phyloP scores from a whole-genome alignment of 2,888 invertebrate genomes.

The Noctua fimbriata region DNA sequence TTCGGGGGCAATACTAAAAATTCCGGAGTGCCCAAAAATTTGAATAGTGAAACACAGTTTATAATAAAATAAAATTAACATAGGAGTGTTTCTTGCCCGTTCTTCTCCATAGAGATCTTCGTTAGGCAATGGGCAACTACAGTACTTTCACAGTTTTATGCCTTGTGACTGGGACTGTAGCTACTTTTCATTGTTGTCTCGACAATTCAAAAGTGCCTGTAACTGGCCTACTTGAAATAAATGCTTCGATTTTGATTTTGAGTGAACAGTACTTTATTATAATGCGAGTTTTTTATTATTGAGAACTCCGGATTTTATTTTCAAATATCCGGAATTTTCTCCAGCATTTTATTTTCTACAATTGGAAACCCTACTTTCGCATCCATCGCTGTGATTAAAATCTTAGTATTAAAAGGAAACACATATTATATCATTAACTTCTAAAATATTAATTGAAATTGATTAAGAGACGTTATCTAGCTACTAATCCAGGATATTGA shows the following conservation, averaged over 20 bases:
- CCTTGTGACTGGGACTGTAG: too few species aligned
- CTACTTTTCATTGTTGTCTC: too few species aligned
- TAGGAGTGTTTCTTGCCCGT: too few species aligned
- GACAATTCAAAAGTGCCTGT: too few species aligned
- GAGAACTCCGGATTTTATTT: background rate
- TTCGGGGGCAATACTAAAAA: background rate
- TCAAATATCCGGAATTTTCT: too few species aligned
- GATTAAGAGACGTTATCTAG: slow-evolving; percentile 42
- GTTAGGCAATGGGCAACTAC: too few species aligned
- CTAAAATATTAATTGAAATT: slow-evolving; percentile 36
- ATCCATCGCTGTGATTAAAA: background rate
- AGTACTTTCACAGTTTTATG: too few species aligned
- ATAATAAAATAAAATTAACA: background rate
- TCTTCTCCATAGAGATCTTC: too few species aligned
- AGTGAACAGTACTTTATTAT: background rate
- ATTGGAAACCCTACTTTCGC: background rate
- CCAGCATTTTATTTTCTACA: background rate
- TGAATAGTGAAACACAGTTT: background rate
- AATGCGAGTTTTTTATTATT: background rate
- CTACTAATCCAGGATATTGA: slow-evolving; percentile 64
- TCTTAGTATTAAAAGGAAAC: background rate
- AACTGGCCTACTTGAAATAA: too few species aligned
- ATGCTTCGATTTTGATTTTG: too few species aligned
- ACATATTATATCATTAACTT: background rate
- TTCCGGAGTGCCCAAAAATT: background rate